Evolutionary conservation across 2,113 vertebrate species (phyloP).

Genomic region (rabbit (Oryctolagus cuniculus)): mOryCun1.1 NC_091432.1:60392501-60393000

Average conservation of each 20-base stretch:
- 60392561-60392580: background rate
- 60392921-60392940: background rate
- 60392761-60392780: conserved; percentile 10
- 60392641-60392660: background rate
- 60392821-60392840: background rate
- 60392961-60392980: background rate
- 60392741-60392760: background rate
- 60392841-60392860: no score
- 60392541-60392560: background rate
- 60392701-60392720: background rate
- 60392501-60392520: background rate
- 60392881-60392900: no score
- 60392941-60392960: background rate
- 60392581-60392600: background rate
- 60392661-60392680: conserved; percentile 25
- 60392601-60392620: background rate
- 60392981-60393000: background rate
- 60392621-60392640: background rate
- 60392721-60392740: background rate
- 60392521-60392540: background rate
- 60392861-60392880: no score
- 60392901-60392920: background rate
- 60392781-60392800: background rate
- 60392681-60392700: conserved; percentile 21
- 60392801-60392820: background rate